phyloP scores from a whole-genome alignment of 2,888 invertebrate species.

The Allygus modestus region DNA sequence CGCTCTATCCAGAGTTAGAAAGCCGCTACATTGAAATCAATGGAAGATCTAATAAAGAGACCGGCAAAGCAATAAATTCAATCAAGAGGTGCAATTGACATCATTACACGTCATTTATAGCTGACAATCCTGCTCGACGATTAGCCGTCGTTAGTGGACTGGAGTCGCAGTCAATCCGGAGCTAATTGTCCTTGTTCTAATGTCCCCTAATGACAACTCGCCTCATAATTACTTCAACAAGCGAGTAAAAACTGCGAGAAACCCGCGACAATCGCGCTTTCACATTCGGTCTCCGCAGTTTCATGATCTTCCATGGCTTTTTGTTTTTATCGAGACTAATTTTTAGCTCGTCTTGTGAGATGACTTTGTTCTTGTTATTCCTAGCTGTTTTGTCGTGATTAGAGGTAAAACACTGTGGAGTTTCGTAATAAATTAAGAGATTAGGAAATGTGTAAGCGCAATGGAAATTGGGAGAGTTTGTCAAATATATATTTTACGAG shows the following conservation, averaged over 20 bases:
- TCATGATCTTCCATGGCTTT: neutral
- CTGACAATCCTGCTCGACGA: neutral
- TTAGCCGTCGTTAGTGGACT: constrained; percentile 17
- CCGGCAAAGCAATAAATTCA: constrained; percentile 13
- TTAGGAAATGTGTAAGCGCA: too few species aligned
- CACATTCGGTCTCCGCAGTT: constrained; percentile 24
- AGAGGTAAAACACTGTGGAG: too few species aligned
- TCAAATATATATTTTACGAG: too few species aligned
- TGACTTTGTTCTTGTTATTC: too few species aligned
- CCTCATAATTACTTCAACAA: constrained; percentile 11
- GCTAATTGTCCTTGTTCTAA: constrained; percentile 44
- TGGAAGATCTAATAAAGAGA: constrained; percentile 26
- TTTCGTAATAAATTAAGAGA: too few species aligned
- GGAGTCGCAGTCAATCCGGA: neutral
- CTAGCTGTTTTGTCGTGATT: too few species aligned
- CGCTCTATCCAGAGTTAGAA: constrained; percentile 8
- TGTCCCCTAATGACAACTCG: constrained; percentile 49
- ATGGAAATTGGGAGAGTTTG: too few species aligned
- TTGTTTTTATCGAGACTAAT: too few species aligned
- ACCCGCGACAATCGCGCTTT: constrained; percentile 4
- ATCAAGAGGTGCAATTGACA: constrained; percentile 18
- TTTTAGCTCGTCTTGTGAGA: too few species aligned
- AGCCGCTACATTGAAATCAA: constrained; percentile 9
- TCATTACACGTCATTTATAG: constrained; percentile 14
- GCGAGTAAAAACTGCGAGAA: constrained; percentile 16